These are phyloP conservation scores for Cephalopterus ornatus DNA, from an alignment of 2,113 vertebrate genomes.

Conservation along the genomic window DNA sequence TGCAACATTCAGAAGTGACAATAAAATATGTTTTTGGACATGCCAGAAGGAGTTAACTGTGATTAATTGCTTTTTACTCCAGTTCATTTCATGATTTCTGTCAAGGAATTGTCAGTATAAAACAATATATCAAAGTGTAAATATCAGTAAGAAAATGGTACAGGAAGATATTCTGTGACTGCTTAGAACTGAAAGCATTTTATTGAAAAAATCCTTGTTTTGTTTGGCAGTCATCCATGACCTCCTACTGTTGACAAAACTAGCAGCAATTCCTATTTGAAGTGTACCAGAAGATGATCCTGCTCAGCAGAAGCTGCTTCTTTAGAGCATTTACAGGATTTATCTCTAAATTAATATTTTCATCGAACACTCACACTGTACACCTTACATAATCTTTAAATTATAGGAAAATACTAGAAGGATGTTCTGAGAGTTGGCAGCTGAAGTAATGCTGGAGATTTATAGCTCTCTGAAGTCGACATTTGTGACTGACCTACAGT, in stretches of 20 bases:
- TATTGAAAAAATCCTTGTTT: conserved; percentile 72
- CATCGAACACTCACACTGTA: conserved; percentile 58
- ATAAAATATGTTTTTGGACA: conserved; percentile 23
- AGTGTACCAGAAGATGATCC: conserved; percentile 68
- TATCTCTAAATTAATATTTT: conserved; percentile 82
- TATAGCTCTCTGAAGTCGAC: conserved; percentile 70
- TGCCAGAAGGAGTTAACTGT: conserved; percentile 43
- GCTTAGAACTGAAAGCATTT: conserved; percentile 63
- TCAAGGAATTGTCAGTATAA: conserved; percentile 53
- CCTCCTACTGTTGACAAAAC: conserved; percentile 78
- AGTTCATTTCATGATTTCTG: conserved; percentile 59
- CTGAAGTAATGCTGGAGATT: conserved; percentile 69
- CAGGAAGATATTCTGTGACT: conserved; percentile 50
- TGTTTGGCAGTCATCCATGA: conserved; percentile 74
- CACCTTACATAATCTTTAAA: conserved; percentile 78
- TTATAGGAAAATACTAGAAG: conserved; percentile 70
- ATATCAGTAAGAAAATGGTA: conserved; percentile 66
- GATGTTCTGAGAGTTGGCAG: conserved; percentile 56
- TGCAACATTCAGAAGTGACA: conserved; percentile 43
- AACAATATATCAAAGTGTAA: conserved; percentile 65
- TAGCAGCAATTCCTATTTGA: conserved; percentile 72
- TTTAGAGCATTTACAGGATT: conserved; percentile 70
- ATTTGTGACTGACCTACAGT: conserved; percentile 78
- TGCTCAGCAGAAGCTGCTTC: conserved; percentile 51
- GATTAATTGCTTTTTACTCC: conserved; percentile 53